Evolutionary conservation across 2,113 vertebrate species (phyloP), one percentile per base, ranked within the genome.

Genomic region (Micromys minutus): DNA sequence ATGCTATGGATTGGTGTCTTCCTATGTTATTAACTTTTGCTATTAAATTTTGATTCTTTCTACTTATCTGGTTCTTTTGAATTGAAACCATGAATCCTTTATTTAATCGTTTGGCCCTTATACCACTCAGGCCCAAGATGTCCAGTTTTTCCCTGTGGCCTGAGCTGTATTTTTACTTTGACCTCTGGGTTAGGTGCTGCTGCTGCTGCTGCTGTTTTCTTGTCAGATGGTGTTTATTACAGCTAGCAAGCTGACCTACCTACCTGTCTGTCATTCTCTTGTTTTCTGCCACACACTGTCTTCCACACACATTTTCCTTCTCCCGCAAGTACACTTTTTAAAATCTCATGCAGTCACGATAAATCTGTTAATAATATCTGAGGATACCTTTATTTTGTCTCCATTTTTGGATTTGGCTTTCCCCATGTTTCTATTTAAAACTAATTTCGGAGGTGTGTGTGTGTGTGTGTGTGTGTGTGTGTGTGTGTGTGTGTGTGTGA

Each of bases 331-430:
- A 72, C 5, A 59, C 65, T 84, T 87, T 83, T 88, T 61, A 84
- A 2, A 63, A 75, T 45, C 77, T 94, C n/a, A 24, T 63, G 87
- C 8, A 79, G 24, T 80, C 74, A 89, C 61, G 50, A 55, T 47
- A 67, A 57, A 67, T 36, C 69, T n/a, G 61, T 90, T 83, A 72
- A 5, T 86, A 57, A 71, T 61, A 57, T 63, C 36, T 79, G 63
- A 87, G 92, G 80, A 87, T 84, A 7, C 29, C n/a, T 92, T 87
- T 81, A 83, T 88, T 87, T 81, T 92, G 39, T 39, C 5, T 17
- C 4, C 34, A 45, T 47, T 86, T 67, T 94, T 91, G 77, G 89
- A 86, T 81, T 91, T 91, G 59, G 34, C 24, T 94, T 94, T 65
- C 69, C 24, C 22, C 0, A 42, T 24, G n/a, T 92, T 90, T 92